Base-by-base conservation (phyloP, 2,797 vertebrate species). In the Florisuga fusca region DNA sequence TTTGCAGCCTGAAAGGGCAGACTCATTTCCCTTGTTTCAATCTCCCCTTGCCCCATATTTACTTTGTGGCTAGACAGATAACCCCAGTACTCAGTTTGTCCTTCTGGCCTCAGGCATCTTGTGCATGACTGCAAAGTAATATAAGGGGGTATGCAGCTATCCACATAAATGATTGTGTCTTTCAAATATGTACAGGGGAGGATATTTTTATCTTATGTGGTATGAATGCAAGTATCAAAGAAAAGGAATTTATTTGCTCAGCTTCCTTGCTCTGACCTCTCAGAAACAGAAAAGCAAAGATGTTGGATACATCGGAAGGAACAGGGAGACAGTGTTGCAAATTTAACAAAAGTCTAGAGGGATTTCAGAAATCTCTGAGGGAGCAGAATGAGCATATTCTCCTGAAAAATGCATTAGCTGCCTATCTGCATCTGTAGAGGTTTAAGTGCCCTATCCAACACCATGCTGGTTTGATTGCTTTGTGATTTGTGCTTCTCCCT, bases 51-150 rank as follows among this genome's bases (percentile, higher is more conserved):
- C 63, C 59, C 58, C 48, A 7, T 82, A 91, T 92, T 86, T 94
- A 85, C 91, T 96, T 75, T 92, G 90, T 96, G 95, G 84, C 91
- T 93, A 92, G 94, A 92, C 83, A 94, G 91, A 79, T 67, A 34
- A 46, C 78, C 79, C 51, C 90, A 66, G 48, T 74, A 92, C 82
- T 88, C 92, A 89, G 64, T 72, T 31, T 38, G 73, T 82, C 84
- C 89, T 94, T 71, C 91, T 83, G 72, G 69, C 81, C 93, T 34
- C 91, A 87, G 93, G 91, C 89, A 83, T 69, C 74, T 74, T 73
- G 72, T 68, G 76, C 9, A 0, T 77, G 86, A 83, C 81, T 69
- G 29, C 50, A 55, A 89, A 93, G 89, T 66, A 86, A 89, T 68
- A 68, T 50, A 68, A 75, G 75, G 69, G 73, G 50, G 51, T 77